These are phyloP conservation scores for Okamejei kenojei DNA, from an alignment of 2,797 vertebrate genomes.

Conservation along the genomic window DNA sequence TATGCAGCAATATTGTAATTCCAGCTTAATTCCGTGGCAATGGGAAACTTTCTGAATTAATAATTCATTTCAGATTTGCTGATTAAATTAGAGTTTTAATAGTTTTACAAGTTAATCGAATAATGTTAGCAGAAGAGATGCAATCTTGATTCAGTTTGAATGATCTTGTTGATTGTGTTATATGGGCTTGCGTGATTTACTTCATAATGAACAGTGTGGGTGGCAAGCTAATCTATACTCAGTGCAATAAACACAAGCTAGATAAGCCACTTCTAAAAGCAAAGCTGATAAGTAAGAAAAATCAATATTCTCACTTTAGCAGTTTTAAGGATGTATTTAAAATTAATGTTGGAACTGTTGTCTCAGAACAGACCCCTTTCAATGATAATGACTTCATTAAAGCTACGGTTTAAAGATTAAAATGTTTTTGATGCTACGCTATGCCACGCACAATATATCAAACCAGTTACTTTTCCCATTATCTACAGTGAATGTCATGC, in stretches of 20 bases:
- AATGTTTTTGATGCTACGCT: background rate
- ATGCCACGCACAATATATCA: background rate
- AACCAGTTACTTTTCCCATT: background rate
- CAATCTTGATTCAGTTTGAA: background rate
- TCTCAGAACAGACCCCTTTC: background rate
- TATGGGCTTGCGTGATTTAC: background rate
- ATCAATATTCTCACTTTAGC: constrained; percentile 27
- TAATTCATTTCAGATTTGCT: background rate
- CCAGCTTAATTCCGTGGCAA: background rate
- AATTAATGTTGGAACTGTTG: constrained; percentile 19
- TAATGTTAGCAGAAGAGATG: background rate
- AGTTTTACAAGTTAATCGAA: constrained; percentile 1
- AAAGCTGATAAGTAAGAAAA: constrained; percentile 14
- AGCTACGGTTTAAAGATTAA: background rate
- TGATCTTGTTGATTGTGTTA: constrained; percentile 18
- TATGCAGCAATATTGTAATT: background rate
- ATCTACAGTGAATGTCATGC: background rate
- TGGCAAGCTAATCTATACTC: background rate
- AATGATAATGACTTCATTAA: background rate
- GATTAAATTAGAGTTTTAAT: constrained; percentile 26
- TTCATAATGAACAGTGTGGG: constrained; percentile 21
- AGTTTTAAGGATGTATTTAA: constrained; percentile 20
- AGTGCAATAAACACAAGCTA: too few relatives aligned
- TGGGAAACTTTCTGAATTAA: background rate
- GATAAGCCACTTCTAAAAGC: background rate